Percentiles rank a stretch among this genome's conserved stretches.
Conservation (phyloP, 1,140 invertebrate genomes). For the Mactra quadrangularis region DNA sequence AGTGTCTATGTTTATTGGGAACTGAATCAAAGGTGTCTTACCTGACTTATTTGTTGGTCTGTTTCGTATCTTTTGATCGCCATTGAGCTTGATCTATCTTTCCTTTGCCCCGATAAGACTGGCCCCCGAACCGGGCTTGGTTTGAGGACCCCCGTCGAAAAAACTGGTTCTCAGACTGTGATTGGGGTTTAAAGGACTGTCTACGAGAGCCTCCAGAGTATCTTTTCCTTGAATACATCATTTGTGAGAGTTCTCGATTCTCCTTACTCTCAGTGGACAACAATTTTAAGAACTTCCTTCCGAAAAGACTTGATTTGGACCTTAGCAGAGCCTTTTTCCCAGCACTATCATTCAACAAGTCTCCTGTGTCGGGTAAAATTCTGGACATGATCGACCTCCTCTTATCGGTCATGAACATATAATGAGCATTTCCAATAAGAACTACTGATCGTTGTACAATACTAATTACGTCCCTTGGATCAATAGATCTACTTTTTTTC, state of each 20-base stretch:
- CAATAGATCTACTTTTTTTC: no score
- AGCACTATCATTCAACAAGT: background rate
- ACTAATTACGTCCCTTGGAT: background rate
- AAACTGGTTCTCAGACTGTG: background rate
- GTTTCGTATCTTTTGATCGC: background rate
- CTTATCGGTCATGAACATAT: background rate
- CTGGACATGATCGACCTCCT: background rate
- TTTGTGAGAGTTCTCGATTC: background rate
- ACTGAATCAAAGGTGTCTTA: background rate
- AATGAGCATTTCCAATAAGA: slow-evolving; percentile 3
- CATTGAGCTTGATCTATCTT: background rate
- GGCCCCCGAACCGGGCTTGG: background rate
- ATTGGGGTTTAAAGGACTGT: background rate
- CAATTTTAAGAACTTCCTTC: background rate
- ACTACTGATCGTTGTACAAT: background rate
- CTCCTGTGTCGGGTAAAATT: no score
- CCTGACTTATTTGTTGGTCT: background rate
- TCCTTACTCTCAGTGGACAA: background rate
- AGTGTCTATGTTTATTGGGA: background rate
- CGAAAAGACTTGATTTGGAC: background rate
- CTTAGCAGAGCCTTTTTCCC: no score
- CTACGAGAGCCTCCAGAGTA: background rate
- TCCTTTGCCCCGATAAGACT: background rate
- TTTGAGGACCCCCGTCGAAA: background rate
- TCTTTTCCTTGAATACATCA: background rate